A percentile compares a stretch with the other conserved stretches of the same genome.
Conservation (phyloP, 2,113 vertebrate genomes). For the Tautogolabrus adspersus region DNA sequence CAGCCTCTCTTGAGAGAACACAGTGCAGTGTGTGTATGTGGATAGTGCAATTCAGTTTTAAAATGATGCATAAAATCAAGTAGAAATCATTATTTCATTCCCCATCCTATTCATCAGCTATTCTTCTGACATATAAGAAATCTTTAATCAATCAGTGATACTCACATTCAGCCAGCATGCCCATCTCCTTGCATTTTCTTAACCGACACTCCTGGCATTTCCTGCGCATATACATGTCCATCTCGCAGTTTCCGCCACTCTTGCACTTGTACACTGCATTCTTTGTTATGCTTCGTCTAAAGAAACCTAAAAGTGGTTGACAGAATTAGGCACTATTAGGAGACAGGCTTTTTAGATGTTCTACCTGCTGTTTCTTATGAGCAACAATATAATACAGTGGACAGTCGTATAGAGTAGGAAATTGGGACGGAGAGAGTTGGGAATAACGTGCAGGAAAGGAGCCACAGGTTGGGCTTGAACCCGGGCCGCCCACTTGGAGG, state of each 20-base stretch:
- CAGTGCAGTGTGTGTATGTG: neutral
- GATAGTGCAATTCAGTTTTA: neutral
- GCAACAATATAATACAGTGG: neutral
- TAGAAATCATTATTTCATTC: too few species aligned
- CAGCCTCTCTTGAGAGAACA: conserved; percentile 9
- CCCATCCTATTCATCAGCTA: too few species aligned
- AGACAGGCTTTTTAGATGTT: neutral
- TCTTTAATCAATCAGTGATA: conserved; percentile 48
- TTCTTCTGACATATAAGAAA: too few species aligned
- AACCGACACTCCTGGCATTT: conserved; percentile 98
- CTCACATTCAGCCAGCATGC: conserved; percentile 99
- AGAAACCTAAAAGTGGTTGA: conserved; percentile 87
- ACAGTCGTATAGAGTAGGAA: neutral
- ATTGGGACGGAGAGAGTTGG: too few species aligned
- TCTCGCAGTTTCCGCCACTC: conserved; percentile 96
- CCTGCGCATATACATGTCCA: conserved; percentile 99
- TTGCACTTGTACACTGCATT: conserved; percentile 98
- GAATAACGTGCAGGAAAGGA: too few species aligned
- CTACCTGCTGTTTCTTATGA: neutral
- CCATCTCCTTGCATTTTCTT: conserved; percentile 97
- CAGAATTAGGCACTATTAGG: neutral
- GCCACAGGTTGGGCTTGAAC: too few species aligned
- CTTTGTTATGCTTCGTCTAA: conserved; percentile 98
- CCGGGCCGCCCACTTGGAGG: too few species aligned
- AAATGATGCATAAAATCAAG: neutral